Base-by-base conservation (phyloP, 2,113 vertebrate species). In the Macrotus californicus region DNA sequence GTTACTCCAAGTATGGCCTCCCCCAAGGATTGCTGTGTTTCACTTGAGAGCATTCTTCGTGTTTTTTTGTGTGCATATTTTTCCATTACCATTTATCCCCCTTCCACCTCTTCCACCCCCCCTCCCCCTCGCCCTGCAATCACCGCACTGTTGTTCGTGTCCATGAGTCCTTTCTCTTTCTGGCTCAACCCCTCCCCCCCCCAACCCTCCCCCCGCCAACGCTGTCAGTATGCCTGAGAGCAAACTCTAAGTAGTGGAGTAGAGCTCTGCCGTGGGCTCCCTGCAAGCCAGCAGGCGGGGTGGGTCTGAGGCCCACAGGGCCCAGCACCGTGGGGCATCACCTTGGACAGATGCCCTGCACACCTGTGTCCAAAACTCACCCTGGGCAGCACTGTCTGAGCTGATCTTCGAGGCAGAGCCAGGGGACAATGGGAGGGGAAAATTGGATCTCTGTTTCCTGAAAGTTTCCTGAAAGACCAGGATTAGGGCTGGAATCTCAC, bases 241-340 rank as follows among this genome's bases (percentile, higher is more conserved):
- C 59, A 10, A 2, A 13, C 41, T 73, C 8, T 73, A 73, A 72
- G 36, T 2, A 59, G 39, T 67, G 18, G 31, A 48, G 22, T 3
- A 21, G 15, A 16, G 16, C n/a, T 93, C 56, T 59, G 48, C 5
- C 1, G 1, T 0, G 7, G 56, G 41, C 2, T 67, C 43, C 19
- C 52, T 2, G 0, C 8, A 34, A 84, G 43, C 24, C 7, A n/a
- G 16, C 7, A 19, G 50, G 70, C 19, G n/a, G 21, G 39, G 43
- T 3, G 0, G 26, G 3, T 19, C 66, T 83, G 36, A 56, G 14
- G 19, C 26, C 34, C 56, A 14, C 24, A 4, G 19, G 36, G 7
- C 13, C 16, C 43, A 3, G 22, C 14, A 16, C 24, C 3, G 0
- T 76, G 6, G 11, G 36, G 0, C 12, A n/a, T 81, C 16, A 18